Evolutionary conservation across 2,888 invertebrate genomes (phyloP).

Genomic region (Lepidonotus clava): DNA sequence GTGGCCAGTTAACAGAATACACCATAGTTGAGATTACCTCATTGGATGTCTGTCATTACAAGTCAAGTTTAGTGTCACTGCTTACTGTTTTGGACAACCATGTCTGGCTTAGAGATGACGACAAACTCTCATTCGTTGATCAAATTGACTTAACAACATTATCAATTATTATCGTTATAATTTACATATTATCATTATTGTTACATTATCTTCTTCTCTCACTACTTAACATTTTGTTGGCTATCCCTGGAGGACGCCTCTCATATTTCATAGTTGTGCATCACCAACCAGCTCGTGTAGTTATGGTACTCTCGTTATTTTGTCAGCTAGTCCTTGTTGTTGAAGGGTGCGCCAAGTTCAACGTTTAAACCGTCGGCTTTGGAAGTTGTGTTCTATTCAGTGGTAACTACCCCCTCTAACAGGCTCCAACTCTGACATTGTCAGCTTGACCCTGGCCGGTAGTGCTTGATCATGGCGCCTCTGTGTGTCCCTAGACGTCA

Average conservation of each 20-base stretch:
- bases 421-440: too few relatives aligned
- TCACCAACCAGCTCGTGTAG: neutral
- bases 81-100: neutral
- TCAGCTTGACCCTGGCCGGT: too few relatives aligned
- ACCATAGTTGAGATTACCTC: conserved; percentile 40
- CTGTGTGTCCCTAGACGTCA: too few relatives aligned
- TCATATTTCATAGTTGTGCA: conserved; percentile 1
- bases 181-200: neutral
- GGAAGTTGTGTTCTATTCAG: too few relatives aligned
- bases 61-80: neutral
- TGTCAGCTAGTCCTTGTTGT: neutral
- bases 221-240: neutral
- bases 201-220: neutral
- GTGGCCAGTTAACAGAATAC: conserved; percentile 6
- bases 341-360: neutral
- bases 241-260: conserved; percentile 18
- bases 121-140: neutral
- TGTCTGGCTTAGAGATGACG: neutral
- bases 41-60: neutral
- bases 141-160: neutral
- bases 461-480: too few relatives aligned
- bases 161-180: neutral
- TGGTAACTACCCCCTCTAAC: too few relatives aligned
- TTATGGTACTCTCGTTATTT: neutral
- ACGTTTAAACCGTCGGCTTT: too few relatives aligned